Conservation (phyloP, 2,113 vertebrate genomes). For the Crocuta crocuta region DNA sequence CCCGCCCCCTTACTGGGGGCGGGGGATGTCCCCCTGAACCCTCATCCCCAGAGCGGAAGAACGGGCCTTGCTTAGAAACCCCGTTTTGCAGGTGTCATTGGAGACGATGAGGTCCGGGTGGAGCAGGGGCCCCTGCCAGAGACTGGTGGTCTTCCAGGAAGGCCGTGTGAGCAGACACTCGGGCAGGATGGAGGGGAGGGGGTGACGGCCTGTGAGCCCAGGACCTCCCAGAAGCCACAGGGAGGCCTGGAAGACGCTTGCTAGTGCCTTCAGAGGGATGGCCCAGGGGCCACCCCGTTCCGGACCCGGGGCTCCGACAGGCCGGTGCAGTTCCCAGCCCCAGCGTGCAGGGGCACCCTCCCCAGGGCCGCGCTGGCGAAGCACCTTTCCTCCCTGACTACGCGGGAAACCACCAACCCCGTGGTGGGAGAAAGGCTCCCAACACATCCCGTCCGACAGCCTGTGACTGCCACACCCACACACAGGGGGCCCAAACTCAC, state of each 20-base stretch:
- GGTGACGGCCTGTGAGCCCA: neutral
- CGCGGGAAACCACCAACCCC: neutral
- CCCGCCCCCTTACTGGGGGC: neutral
- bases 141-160: neutral
- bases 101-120: neutral
- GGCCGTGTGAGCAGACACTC: neutral
- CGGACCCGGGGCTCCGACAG: neutral
- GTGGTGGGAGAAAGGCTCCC: neutral
- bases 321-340: too few species aligned
- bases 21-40: neutral
- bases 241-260: too few species aligned
- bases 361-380: neutral
- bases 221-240: neutral
- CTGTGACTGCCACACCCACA: neutral
- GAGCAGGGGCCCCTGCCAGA: neutral
- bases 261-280: neutral
- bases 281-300: neutral
- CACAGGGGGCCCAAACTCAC: neutral
- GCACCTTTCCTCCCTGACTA: neutral
- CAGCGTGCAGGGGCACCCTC: rapidly evolving
- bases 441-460: rapidly evolving
- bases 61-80: neutral
- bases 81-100: neutral
- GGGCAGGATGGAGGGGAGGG: too few species aligned
- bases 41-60: neutral